Evolutionary conservation across 2,888 invertebrate species (phyloP).

Genomic region (Craniophora ligustri): DNA sequence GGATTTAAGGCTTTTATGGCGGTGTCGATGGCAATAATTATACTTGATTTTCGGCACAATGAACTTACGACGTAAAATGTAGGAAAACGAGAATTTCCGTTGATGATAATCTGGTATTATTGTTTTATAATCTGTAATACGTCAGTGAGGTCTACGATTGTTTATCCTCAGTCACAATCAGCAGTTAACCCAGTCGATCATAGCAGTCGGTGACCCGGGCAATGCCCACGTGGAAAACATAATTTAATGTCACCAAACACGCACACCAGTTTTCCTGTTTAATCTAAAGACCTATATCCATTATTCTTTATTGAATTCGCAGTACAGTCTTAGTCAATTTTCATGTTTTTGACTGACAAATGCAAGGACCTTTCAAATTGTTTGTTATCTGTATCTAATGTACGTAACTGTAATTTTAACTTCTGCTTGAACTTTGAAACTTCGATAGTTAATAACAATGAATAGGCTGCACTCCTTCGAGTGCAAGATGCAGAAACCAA

Average conservation of each 20-base stretch:
- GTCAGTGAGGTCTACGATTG: conserved; percentile 30
- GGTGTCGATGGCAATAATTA: conserved; percentile 17
- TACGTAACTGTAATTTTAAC: too few species aligned
- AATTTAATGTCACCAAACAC: conserved; percentile 43
- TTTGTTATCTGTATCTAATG: too few species aligned
- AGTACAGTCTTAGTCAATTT: too few species aligned
- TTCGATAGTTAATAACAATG: too few species aligned
- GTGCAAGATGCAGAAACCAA: too few species aligned
- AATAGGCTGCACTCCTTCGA: too few species aligned
- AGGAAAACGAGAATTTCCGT: conserved; percentile 41
- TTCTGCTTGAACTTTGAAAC: too few species aligned
- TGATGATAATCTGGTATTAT: conserved; percentile 35
- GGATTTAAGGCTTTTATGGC: conserved; percentile 18
- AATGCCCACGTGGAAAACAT: conserved; percentile 36
- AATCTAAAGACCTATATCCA: conserved; percentile 26
- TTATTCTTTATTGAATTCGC: too few species aligned
- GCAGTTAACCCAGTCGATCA: conserved; percentile 50
- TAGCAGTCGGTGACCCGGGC: conserved; percentile 48
- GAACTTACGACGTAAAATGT: conserved; percentile 19
- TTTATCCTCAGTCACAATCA: conserved; percentile 44
- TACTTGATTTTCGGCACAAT: conserved; percentile 20
- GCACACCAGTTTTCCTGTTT: conserved; percentile 28
- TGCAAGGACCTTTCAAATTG: too few species aligned
- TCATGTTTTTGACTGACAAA: conserved; percentile 7
- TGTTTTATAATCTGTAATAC: conserved; percentile 41